Evolutionary conservation across 1,140 invertebrate species (phyloP).

Genomic region (Notospermus geniculatus): DNA sequence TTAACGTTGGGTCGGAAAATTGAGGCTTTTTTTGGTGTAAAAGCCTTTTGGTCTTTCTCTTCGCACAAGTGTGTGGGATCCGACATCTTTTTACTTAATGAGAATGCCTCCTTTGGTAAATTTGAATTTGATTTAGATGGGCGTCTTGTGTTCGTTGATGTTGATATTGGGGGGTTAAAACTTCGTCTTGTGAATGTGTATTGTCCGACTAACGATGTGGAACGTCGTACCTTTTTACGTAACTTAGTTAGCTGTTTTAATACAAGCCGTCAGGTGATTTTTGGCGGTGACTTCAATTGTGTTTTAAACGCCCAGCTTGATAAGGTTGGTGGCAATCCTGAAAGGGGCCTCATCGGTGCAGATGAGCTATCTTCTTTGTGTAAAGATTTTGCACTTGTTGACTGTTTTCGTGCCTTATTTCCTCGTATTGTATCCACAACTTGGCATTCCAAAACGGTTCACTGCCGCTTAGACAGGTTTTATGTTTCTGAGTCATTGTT

Average conservation of each 20-base stretch:
- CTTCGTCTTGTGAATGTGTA: conserved; percentile 12
- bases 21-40: neutral
- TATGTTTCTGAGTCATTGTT: conserved; percentile 15
- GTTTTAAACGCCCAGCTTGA: neutral
- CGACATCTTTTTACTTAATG: neutral
- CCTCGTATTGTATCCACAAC: neutral
- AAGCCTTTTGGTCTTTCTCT: conserved; percentile 1
- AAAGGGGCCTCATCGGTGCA: too few species aligned
- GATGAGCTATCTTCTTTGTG: too few species aligned
- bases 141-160: conserved; percentile 6
- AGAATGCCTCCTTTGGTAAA: neutral
- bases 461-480: conserved; percentile 13
- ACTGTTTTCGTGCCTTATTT: neutral
- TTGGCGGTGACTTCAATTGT: conserved; percentile 13
- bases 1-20: too few species aligned
- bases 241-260: neutral
- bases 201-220: conserved; percentile 2
- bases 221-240: conserved; percentile 3
- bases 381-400: neutral
- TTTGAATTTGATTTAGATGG: conserved; percentile 11
- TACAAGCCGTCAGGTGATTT: neutral
- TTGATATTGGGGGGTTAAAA: neutral
- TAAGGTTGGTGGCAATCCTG: conserved; percentile 6
- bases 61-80: neutral
- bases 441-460: conserved; percentile 5